phyloP scores from a whole-genome alignment of 2,888 invertebrate genomes.

The Drosophila algonquin region DNA sequence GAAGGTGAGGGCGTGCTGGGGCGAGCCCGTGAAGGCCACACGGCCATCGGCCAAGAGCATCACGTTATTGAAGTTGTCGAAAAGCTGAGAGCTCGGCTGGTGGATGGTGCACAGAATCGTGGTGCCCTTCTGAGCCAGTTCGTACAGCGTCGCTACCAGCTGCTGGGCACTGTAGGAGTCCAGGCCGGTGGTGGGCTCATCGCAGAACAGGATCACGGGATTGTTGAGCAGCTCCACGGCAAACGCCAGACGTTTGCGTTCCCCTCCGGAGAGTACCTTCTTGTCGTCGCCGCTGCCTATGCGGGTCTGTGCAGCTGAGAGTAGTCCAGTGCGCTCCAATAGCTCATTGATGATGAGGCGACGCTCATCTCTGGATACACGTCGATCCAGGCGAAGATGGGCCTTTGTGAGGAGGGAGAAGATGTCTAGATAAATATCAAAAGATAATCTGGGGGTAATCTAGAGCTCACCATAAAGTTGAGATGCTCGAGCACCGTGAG shows the following conservation, averaged over 20 bases:
- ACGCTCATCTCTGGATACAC: conserved; percentile 86
- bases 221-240: conserved; percentile 95
- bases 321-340: conserved; percentile 89
- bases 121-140: conserved; percentile 90
- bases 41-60: conserved; percentile 94
- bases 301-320: conserved; percentile 88
- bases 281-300: conserved; percentile 91
- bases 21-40: conserved; percentile 92
- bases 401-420: conserved; percentile 86
- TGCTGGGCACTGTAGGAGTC: conserved; percentile 97
- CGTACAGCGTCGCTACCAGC: conserved; percentile 89
- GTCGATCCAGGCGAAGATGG: conserved; percentile 90
- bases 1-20: conserved; percentile 87
- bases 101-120: conserved; percentile 97
- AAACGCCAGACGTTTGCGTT: conserved; percentile 95
- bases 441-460: not conserved
- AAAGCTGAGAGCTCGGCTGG: conserved; percentile 95
- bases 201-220: conserved; percentile 96
- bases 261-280: conserved; percentile 96
- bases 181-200: conserved; percentile 97
- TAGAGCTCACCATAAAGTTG: conserved; percentile 87
- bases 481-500: conserved; percentile 95
- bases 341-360: conserved; percentile 88
- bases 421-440: not conserved
- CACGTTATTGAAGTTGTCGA: conserved; percentile 91